phyloP scores from a whole-genome alignment of 2,888 invertebrate genomes.

The Odontocolon sp. region DNA sequence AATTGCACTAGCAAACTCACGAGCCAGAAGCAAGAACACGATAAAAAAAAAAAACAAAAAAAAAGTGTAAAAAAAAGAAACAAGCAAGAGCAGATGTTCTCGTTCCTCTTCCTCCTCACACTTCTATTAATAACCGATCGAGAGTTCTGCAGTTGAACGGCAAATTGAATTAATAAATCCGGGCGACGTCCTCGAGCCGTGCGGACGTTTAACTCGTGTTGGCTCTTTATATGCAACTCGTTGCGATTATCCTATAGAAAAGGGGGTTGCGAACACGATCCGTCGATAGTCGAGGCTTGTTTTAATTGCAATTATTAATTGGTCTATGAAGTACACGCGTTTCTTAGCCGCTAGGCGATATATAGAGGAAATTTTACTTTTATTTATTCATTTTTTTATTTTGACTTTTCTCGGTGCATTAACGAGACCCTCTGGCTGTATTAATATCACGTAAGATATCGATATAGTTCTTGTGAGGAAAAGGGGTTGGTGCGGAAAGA shows the following conservation, averaged over 20 bases:
- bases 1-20: conserved; percentile 35
- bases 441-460: conserved; percentile 33
- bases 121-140: conserved; percentile 49
- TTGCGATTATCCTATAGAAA: neutral
- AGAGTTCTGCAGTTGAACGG: conserved; percentile 29
- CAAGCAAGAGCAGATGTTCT: conserved; percentile 41
- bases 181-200: conserved; percentile 27
- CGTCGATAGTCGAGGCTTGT: conserved; percentile 57
- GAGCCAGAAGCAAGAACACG: conserved; percentile 2
- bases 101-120: conserved; percentile 14
- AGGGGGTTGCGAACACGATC: conserved; percentile 23
- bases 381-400: conserved; percentile 8
- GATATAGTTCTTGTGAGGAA: neutral
- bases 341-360: neutral
- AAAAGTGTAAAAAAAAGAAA: conserved; percentile 6
- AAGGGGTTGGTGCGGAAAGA: too few relatives aligned
- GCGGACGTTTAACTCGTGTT: conserved; percentile 38
- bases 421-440: conserved; percentile 37
- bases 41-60: conserved; percentile 6
- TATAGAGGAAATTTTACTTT: neutral
- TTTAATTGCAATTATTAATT: conserved; percentile 69
- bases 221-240: neutral
- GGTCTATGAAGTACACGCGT: conserved; percentile 19
- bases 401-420: conserved; percentile 26
- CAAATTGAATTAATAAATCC: conserved; percentile 60